Conservation (phyloP, 2,113 vertebrate species). For the Melozone crissalis region DNA sequence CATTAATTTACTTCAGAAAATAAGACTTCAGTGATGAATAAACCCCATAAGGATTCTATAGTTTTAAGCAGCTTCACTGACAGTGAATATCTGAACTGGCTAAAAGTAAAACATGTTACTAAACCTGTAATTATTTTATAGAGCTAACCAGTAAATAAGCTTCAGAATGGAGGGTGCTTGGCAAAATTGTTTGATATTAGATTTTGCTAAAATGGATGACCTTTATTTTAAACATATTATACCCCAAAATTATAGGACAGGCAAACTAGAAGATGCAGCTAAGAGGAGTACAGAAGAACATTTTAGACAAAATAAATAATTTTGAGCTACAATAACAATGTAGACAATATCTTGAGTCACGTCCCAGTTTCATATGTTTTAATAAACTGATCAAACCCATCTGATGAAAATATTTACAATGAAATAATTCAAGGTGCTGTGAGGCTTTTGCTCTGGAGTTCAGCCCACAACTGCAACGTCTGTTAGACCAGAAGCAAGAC, state of each 20-base stretch:
- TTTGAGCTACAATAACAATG: not conserved
- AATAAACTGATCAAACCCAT: not conserved
- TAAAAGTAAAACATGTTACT: not conserved
- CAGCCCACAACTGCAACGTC: not conserved
- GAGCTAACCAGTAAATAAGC: constrained; percentile 10
- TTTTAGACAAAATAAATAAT: not conserved
- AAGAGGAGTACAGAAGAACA: not conserved
- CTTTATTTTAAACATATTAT: constrained; percentile 8
- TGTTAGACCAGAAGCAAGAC: not conserved
- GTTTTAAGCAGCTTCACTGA: constrained; percentile 51
- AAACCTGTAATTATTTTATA: constrained; percentile 55
- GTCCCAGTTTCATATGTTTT: not conserved
- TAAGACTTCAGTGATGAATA: constrained; percentile 69
- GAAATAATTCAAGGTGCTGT: not conserved
- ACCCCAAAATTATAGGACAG: not conserved
- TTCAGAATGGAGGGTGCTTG: constrained; percentile 31
- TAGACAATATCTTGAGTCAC: not conserved
- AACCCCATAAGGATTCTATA: constrained; percentile 53
- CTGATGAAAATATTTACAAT: not conserved
- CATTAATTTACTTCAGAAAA: constrained; percentile 77
- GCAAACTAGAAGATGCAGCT: not conserved
- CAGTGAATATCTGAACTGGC: constrained; percentile 39
- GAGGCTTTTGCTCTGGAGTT: not conserved
- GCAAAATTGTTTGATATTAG: not conserved
- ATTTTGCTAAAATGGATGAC: constrained; percentile 6